A percentile compares a stretch with the other conserved stretches of the same genome.
phyloP scores from a whole-genome alignment of 2,113 vertebrate genomes.

The Otis tarda region DNA sequence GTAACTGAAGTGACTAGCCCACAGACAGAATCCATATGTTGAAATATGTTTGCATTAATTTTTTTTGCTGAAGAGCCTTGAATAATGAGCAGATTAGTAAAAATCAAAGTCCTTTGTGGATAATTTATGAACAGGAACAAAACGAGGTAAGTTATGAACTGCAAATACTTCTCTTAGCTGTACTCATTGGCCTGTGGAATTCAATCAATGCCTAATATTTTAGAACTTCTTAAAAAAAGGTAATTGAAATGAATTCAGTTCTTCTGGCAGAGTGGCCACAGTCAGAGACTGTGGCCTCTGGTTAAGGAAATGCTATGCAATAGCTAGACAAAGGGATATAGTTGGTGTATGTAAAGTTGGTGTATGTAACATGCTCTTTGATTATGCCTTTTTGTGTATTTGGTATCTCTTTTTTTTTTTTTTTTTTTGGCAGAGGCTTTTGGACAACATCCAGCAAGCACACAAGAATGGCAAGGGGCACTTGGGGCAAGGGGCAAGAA shows the following conservation, averaged over 20 bases:
- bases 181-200: not conserved
- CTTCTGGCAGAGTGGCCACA: not conserved
- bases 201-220: not conserved
- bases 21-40: not conserved
- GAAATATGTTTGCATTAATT: constrained; percentile 23
- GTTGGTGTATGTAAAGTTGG: not conserved
- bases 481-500: too few relatives aligned
- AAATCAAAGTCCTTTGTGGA: constrained; percentile 36
- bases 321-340: not conserved
- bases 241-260: not conserved
- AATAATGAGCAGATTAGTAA: constrained; percentile 54
- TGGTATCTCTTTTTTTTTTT: not conserved
- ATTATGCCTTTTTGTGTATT: not conserved
- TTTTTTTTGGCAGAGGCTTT: not conserved
- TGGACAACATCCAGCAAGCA: not conserved
- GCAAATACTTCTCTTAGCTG: not conserved
- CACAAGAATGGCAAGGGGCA: not conserved
- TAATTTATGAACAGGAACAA: constrained; percentile 42
- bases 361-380: not conserved
- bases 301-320: not conserved
- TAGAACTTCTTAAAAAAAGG: not conserved
- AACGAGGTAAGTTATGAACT: not conserved
- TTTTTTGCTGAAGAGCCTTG: not conserved
- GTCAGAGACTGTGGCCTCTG: not conserved
- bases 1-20: not conserved